Evolutionary conservation across 2,797 vertebrate genomes (phyloP), one percentile per base, ranked within the genome.

Genomic region (Paramormyrops hopkinsi): DNA sequence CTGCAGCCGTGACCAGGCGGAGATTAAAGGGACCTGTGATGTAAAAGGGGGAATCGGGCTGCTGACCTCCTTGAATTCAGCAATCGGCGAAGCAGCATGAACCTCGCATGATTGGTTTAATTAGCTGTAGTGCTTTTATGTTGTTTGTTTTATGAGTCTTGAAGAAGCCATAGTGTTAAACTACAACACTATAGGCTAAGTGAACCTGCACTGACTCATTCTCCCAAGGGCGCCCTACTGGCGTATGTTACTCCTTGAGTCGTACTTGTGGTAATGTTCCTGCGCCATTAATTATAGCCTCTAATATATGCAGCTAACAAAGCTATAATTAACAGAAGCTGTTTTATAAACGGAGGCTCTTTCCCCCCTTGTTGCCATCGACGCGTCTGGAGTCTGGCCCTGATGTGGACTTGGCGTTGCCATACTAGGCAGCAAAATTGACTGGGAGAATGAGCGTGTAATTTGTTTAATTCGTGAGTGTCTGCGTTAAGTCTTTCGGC

Each of bases 381-480:
- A 44, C 22, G 37, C 9, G 8, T 62, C 29, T 19, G 19, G 53
- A 53, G 86, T 33, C 51, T 50, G 59, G 51, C 83, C 37, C 44
- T 22, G 53, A 25, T 44, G n/a, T 59, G 25, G 5, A 88, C 11
- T 3, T 19, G 33, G 69, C 2, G 25, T 37, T 14, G 73, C 41
- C 53, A 12, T 46, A 79, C 48, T 9, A 33, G 2, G 54, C 22
- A 37, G 22, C 17, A 4, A 50, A 93, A 93, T 92, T 94, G 94
- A 95, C 93, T 94, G 92, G 92, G 93, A 95, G 94, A 95, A 92
- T 91, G 91, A 94, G 93, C 89, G 91, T 93, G 94, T 95, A 90
- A 95, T 95, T 95, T 95, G 95, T 95, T 95, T 95, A 96, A 96
- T 95, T 96, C 95, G 95, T 94, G 94, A 95, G 93, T 87, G 91